phyloP scores from a whole-genome alignment of 2,888 invertebrate species.

The Halocaridina rubra region DNA sequence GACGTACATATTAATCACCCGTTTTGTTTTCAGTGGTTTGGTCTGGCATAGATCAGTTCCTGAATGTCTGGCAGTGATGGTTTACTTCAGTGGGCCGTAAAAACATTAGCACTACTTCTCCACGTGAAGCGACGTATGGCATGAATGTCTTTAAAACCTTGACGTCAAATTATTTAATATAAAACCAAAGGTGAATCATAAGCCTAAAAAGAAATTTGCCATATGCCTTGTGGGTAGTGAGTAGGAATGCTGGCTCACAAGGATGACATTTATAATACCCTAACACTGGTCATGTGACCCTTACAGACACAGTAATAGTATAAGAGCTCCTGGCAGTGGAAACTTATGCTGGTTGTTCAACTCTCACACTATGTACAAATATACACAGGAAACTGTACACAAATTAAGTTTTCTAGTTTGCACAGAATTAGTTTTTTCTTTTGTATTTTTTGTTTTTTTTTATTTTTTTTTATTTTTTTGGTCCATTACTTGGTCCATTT shows the following conservation, averaged over 20 bases:
- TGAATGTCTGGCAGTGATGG: conserved; percentile 54
- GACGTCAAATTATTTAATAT: background rate
- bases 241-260: conserved; percentile 53
- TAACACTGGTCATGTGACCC: conserved; percentile 49
- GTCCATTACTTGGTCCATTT: conserved; percentile 58
- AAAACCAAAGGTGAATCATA: background rate
- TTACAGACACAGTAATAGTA: conserved; percentile 50
- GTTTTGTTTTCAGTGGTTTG: conserved; percentile 50
- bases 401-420: conserved; percentile 52
- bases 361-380: conserved; percentile 62
- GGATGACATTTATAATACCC: conserved; percentile 41
- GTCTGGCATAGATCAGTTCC: conserved; percentile 55
- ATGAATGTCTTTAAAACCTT: background rate
- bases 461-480: conserved; percentile 47
- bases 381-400: conserved; percentile 57
- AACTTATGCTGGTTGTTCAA: conserved; percentile 60
- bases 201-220: conserved; percentile 25
- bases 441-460: conserved; percentile 51
- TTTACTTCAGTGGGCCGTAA: conserved; percentile 41
- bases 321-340: conserved; percentile 61
- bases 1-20: conserved; percentile 48
- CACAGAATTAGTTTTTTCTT: conserved; percentile 50
- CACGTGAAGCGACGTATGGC: conserved; percentile 47
- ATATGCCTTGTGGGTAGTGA: conserved; percentile 44
- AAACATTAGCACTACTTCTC: conserved; percentile 31